These are phyloP conservation scores for Pristionchus mayeri DNA, from an alignment of 2,888 invertebrate species.

Conservation along the genomic window DNA sequence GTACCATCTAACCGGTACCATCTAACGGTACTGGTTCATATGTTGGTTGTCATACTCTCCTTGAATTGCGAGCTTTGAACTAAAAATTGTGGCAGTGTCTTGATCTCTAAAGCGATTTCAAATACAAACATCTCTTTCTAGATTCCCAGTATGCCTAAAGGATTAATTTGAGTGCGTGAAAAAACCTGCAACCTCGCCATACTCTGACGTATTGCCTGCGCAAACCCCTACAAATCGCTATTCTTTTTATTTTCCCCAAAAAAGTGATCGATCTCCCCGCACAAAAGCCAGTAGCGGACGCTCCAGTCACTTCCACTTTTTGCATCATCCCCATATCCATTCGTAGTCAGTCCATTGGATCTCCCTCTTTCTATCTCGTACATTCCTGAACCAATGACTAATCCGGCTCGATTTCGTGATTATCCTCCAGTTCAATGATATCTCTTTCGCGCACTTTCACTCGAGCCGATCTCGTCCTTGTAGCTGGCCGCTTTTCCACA, in stretches of 20 bases:
- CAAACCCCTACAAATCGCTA: no score
- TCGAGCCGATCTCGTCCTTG: background rate
- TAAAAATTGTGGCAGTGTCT: no score
- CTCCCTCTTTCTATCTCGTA: conserved; percentile 3
- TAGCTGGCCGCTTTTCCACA: background rate
- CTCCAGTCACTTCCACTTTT: conserved; percentile 5
- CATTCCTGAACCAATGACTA: conserved; percentile 32
- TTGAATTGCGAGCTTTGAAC: no score
- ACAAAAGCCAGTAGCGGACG: background rate
- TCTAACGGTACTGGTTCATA: no score
- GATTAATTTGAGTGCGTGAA: no score
- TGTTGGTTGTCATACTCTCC: no score
- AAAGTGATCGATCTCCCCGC: background rate
- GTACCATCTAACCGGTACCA: no score
- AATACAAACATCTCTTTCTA: no score
- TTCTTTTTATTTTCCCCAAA: background rate
- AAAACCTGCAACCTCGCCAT: no score
- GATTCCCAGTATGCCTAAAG: no score
- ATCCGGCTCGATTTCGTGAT: conserved; percentile 11
- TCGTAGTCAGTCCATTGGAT: background rate
- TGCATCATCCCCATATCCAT: background rate
- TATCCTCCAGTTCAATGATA: conserved; percentile 11
- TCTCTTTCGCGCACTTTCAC: background rate
- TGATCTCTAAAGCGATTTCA: no score
- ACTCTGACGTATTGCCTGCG: no score